These are phyloP conservation scores for Lumbricus terrestris DNA, from an alignment of 2,888 invertebrate genomes.

Conservation along the genomic window DNA sequence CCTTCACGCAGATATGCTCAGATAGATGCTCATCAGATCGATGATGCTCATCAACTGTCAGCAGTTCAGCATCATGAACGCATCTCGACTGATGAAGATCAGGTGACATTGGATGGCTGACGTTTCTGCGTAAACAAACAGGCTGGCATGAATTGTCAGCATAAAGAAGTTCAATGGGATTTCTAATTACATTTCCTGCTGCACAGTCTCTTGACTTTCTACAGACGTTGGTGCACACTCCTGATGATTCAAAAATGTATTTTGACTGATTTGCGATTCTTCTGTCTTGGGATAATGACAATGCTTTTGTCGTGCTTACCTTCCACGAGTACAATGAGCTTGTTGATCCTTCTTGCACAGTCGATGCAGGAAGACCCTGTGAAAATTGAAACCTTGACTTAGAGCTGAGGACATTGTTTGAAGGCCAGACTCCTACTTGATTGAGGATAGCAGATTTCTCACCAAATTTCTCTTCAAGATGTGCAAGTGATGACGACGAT, in stretches of 20 bases:
- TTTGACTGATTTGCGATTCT: background rate
- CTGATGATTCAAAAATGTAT: background rate
- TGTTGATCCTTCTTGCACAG: background rate
- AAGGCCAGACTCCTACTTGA: background rate
- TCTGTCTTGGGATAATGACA: background rate
- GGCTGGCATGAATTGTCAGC: background rate
- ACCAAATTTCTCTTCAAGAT: slow-evolving; percentile 3
- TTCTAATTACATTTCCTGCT: background rate
- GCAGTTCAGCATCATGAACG: background rate
- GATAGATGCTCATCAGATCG: background rate
- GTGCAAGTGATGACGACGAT: background rate
- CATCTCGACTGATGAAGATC: background rate
- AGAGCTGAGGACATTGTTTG: background rate
- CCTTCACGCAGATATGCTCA: background rate
- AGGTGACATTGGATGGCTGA: background rate
- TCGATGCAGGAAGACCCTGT: background rate
- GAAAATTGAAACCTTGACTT: background rate
- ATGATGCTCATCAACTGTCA: too few relatives aligned
- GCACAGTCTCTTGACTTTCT: background rate
- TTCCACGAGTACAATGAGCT: background rate
- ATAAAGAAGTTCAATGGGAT: background rate
- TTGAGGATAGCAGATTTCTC: background rate
- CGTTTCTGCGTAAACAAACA: background rate
- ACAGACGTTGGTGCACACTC: background rate
- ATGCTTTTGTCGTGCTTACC: background rate